Base-by-base conservation (phyloP, 2,888 invertebrate genomes). In the Copidosoma aretas region DNA sequence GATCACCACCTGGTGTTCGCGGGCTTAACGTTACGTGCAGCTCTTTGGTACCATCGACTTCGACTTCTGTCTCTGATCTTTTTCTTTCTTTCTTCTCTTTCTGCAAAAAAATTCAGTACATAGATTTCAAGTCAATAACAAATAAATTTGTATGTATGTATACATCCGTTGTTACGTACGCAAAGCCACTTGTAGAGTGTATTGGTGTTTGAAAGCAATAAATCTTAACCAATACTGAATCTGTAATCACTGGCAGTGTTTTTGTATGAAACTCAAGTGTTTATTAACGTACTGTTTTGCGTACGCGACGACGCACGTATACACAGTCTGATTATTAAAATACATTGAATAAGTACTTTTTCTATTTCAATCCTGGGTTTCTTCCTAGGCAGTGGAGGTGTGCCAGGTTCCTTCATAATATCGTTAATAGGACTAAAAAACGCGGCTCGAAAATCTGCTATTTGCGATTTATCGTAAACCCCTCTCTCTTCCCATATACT, bases 401-500 rank as follows among this genome's bases (percentile, higher is more conserved):
- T 77, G 8, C 73, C 80, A 22, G 80, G 74, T 46, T 81, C 82
- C 70, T 78, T 80, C 21, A 75, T 72, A 0, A 71, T 71, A 19
- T 77, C 75, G 0, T 73, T 71, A 24, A 73, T 73, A 52, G 64
- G 77, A 80, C 82, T 84, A 67, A 89, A 84, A 46, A 46, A 46
- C 10, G 89, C 88, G 67, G 87, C 86, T 82, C 91, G 92, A 81
- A 91, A 94, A 67, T 94, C 93, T 64, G 89, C 88, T 74, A 98
- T 93, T 77, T 91, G 89, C 72, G 91, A 87, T 62, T 90, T 86
- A 78, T 93, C 93, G 80, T 95, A 98, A 2, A 97, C 94, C 22
- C 91, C 93, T 79, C 98, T 87, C 77, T 98, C 96, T 75, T 92
- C 91, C 98, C 98, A 98, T 75, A 98, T 96, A 73, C 89, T 89